Conservation (phyloP, 2,888 invertebrate genomes). For the Hypomecis atomaria region DNA sequence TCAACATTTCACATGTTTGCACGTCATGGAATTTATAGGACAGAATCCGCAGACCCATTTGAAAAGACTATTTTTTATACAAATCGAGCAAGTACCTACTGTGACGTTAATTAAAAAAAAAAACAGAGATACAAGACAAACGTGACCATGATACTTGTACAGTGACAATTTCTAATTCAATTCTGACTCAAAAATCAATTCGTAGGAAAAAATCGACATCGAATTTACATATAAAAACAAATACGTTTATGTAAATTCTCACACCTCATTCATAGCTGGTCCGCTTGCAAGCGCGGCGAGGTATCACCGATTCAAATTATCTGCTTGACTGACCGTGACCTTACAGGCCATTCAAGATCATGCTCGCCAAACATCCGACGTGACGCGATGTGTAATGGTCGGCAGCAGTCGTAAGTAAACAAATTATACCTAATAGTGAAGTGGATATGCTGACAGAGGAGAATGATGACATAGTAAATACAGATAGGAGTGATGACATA, state of each 20-base stretch:
- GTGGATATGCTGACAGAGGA: slow-evolving; percentile 1
- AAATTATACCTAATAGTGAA: slow-evolving; percentile 11
- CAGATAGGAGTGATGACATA: background rate
- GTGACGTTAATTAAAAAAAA: no score
- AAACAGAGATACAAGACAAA: background rate
- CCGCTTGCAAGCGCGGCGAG: slow-evolving; percentile 6
- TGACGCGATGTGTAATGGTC: slow-evolving; percentile 12
- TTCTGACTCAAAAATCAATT: background rate
- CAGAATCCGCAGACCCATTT: no score
- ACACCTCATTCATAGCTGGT: slow-evolving; percentile 25
- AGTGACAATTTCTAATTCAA: no score
- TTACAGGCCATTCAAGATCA: slow-evolving; percentile 23
- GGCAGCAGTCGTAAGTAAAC: slow-evolving; percentile 18
- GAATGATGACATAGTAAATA: slow-evolving; percentile 13
- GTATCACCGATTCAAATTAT: slow-evolving; percentile 30
- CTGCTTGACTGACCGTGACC: slow-evolving; percentile 31
- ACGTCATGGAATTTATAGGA: no score
- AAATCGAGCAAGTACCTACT: no score
- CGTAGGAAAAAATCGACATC: slow-evolving; percentile 14
- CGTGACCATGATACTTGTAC: no score
- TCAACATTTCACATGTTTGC: no score
- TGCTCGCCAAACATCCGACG: slow-evolving; percentile 11
- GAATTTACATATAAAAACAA: slow-evolving; percentile 17
- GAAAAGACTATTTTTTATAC: no score
- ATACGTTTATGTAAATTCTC: slow-evolving; percentile 19